Base-by-base conservation (phyloP, 1,140 invertebrate species). In the Dysdera silvatica region DNA sequence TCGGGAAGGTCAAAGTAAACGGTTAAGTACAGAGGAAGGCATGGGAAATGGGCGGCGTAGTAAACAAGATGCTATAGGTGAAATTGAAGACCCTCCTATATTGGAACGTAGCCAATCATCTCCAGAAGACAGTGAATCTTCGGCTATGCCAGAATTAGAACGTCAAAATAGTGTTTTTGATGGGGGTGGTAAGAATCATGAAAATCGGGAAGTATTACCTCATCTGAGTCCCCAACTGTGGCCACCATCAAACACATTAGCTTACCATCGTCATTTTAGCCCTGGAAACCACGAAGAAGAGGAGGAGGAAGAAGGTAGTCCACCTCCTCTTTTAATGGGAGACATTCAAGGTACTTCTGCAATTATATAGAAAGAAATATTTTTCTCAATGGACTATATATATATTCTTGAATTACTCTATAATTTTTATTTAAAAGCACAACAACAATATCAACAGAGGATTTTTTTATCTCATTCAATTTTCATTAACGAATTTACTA, bases 211-310 rank as follows among this genome's bases (percentile, higher is more conserved):
- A n/a, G 41, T 41, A 4, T 26, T 67, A 20, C 66, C 66, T n/a
- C 52, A 64, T 43, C 55, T 67, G 20, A 59, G 37, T 33, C 66
- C 66, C 16, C 66, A 67, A 20, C 33, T 67, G 10, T 67, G 66
- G 66, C 53, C 60, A 12, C 62, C 56, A 24, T 55, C 66, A 18
- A 65, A 40, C 51, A 57, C 62, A 6, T 24, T 52, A 4, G 33
- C 62, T 33, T 60, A 68, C 31, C 37, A 35, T 18, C 24, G 54
- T 8, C 52, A 63, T n/a, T 45, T 40, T 63, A 16, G 37, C 37
- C 12, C 49, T 33, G 23, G 16, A 12, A 32, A 28, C 14, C 3
- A 6, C 48, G 31, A 16, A 24, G 29, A 28, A 8, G 28, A 59
- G 14, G 26, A 32, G 18, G 31, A 37, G n/a, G 40, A 55, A 26